Percentiles rank a stretch among this genome's conserved stretches.
phyloP scores from a whole-genome alignment of 2,888 invertebrate genomes.

The Parnassius mnemosyne region DNA sequence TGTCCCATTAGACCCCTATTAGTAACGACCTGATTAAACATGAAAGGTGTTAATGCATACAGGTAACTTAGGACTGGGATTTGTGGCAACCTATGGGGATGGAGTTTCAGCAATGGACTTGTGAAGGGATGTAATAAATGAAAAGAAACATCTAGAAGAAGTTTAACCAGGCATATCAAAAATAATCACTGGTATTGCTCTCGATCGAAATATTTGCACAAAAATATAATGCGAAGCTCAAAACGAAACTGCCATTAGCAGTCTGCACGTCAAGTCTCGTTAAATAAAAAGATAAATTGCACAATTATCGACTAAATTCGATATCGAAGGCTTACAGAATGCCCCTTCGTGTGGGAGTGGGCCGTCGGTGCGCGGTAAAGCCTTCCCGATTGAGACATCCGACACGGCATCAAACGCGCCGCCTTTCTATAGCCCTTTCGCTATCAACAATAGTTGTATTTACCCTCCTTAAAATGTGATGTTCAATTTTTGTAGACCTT shows the following conservation, averaged over 20 bases:
- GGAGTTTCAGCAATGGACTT: no score
- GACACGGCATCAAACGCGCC: conserved; percentile 73
- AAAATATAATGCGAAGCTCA: not conserved
- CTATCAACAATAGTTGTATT: conserved; percentile 47
- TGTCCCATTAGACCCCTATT: no score
- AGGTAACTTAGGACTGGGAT: no score
- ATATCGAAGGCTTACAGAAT: conserved; percentile 23
- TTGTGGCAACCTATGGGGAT: no score
- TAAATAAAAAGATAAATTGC: conserved; percentile 17
- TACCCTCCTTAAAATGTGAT: conserved; percentile 37
- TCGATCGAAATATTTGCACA: not conserved
- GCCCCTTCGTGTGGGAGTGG: conserved; percentile 50
- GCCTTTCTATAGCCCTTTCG: conserved; percentile 67
- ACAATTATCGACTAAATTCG: conserved; percentile 17
- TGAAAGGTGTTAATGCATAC: no score
- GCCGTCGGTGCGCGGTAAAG: conserved; percentile 60
- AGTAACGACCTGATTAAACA: no score
- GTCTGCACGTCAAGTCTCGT: conserved; percentile 11
- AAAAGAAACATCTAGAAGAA: no score
- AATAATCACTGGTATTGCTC: not conserved
- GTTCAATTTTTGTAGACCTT: conserved; percentile 17
- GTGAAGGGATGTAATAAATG: no score
- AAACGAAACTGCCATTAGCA: conserved; percentile 8
- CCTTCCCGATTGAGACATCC: conserved; percentile 74
- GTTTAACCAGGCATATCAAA: no score